These are phyloP conservation scores for Notothenia coriiceps DNA, from an alignment of 2,113 vertebrate genomes.

Conservation along the genomic window DNA sequence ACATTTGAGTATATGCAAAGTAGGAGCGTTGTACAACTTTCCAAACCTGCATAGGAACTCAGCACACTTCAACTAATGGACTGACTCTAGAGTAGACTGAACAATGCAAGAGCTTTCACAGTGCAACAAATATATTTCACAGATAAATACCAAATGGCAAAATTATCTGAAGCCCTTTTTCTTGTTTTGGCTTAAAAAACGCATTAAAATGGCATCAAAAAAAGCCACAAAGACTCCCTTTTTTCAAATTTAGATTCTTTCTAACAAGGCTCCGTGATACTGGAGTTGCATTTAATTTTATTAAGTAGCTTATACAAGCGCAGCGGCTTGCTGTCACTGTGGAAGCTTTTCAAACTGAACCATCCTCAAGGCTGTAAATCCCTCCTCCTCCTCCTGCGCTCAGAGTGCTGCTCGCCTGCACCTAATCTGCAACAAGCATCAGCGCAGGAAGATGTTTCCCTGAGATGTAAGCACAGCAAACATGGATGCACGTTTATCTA, in stretches of 20 bases:
- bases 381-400: slow-evolving; percentile 44
- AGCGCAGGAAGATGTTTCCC: slow-evolving; percentile 23
- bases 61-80: slow-evolving; percentile 16
- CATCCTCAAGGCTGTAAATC: slow-evolving; percentile 60
- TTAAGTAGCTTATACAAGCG: slow-evolving; percentile 58
- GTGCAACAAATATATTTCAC: background rate
- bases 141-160: slow-evolving; percentile 17
- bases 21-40: background rate
- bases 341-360: slow-evolving; percentile 58
- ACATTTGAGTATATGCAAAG: background rate
- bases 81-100: background rate
- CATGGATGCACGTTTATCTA: slow-evolving; percentile 38
- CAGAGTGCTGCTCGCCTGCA: slow-evolving; percentile 53
- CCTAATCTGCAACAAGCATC: slow-evolving; percentile 65
- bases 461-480: slow-evolving; percentile 50
- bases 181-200: background rate
- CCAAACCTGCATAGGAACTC: slow-evolving; percentile 10
- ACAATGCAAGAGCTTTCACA: background rate
- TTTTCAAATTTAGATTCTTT: background rate
- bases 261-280: slow-evolving; percentile 48
- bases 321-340: slow-evolving; percentile 55
- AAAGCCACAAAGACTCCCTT: background rate
- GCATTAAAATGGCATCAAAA: background rate
- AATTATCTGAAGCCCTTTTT: slow-evolving; percentile 2
- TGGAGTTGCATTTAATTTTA: slow-evolving; percentile 59